Evolutionary conservation across 1,140 invertebrate species (phyloP), one percentile per base, ranked within the genome.

Genomic region (Araneus ventricosus): DNA sequence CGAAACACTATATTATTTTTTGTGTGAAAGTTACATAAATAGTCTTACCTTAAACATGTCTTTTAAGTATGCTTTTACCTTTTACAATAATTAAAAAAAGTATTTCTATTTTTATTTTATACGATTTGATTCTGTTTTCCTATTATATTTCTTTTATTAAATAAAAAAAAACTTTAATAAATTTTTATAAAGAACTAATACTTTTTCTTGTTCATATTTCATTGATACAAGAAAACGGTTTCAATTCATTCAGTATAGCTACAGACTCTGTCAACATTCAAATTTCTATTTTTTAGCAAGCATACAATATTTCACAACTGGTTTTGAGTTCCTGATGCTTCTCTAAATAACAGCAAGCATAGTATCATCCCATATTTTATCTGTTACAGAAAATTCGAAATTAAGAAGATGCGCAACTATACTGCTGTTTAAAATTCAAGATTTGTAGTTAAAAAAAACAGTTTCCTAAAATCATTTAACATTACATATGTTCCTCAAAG

Each of bases 271-370:
- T 84, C 80, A 10, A 24, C 10, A n/a, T 41, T n/a, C 24, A n/a
- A 84, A 84, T 41, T 10, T 57, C 52, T 57, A 52, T 52, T 84
- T 84, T 82, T 84, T 52, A 30, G 39, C 39, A 52, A 27, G n/a
- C 39, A 17, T 30, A 52, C 41, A 84, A 41, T 84, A 84, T 39
- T 90, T 75, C 39, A 57, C 20, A 80, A 80, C 88, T 90, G 88
- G 88, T 90, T 90, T 90, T 90, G 27, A 79, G 88, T 90, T 90
- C 88, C 88, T 90, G 88, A 57, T 90, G 6, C 52, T 30, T 84
- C 39, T 84, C 41, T 57, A n/a, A 84, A 52, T 1, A 20, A 39
- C 59, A 63, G 34, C 75, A 34, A 37, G 22, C 41, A 52, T 14
- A 61, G 24, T 45, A 22, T n/a, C 85, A 87, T 87, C 59, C 85